Base-by-base conservation (phyloP, 2,113 vertebrate species). In the Phycodurus eques region DNA sequence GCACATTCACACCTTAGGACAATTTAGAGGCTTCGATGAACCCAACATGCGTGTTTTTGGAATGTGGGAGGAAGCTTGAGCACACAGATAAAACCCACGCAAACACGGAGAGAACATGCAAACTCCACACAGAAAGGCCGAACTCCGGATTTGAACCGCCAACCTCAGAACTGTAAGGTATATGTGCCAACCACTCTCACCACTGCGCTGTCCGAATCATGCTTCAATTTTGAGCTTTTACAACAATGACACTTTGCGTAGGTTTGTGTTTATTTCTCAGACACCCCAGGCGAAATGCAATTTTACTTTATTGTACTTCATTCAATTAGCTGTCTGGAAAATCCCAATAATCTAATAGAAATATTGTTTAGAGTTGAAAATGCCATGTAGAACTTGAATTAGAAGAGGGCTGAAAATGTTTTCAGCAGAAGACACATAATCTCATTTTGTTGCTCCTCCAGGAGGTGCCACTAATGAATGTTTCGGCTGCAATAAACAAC, bases 271-370 rank as follows among this genome's bases (percentile, higher is more conserved):
- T 68, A 27, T 71, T 72, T 77, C 60, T 31, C 2, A 56, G 47
- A 71, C 70, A 73, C 39, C 70, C 22, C 14, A 67, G 80, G 68
- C 73, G 69, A 80, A 84, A 87, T 70, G 64, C 60, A 83, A 88
- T 82, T 80, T 27, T 53, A 2, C 61, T 70, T 88, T 8, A 83
- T 83, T 75, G 74, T 61, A 76, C 62, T 20, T 85, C 74, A 88
- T 89, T 79, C 61, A 81, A 85, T 90, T 86, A 83, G 51, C 74
- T 51, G 68, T 74, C 66, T 76, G 47, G 77, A 77, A 82, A 76
- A 82, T 83, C 80, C 65, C 74, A 70, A 77, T 90, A 78, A 83
- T 74, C 53, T 8, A n/a, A 78, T 82, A 44, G 73, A 70, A 77
- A 80, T 82, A 72, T 78, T 79, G 81, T 78, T 78, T 27, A 67